These are phyloP conservation scores for Euura saliciscinereae DNA, from an alignment of 1,140 invertebrate species.

Conservation along the genomic window DNA sequence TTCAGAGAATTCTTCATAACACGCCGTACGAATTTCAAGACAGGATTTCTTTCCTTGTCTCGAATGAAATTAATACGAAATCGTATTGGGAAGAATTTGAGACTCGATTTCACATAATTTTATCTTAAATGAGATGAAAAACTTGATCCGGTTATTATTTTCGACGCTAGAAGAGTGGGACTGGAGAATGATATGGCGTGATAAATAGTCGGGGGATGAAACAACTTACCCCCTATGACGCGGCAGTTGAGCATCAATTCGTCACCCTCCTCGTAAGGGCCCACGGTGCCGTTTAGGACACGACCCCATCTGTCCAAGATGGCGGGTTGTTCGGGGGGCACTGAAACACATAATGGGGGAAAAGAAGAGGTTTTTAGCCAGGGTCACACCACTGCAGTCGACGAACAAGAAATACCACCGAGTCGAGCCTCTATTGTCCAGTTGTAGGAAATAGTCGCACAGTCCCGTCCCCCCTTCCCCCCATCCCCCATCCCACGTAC, in stretches of 20 bases:
- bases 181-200: neutral
- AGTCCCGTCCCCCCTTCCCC: too few species aligned
- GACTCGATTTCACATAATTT: too few species aligned
- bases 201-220: neutral
- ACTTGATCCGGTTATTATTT: too few species aligned
- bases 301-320: conserved; percentile 81
- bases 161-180: neutral
- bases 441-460: too few species aligned
- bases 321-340: conserved; percentile 83
- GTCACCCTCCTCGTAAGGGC: conserved; percentile 71
- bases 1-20: too few species aligned
- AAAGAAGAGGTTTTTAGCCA: conserved; percentile 12
- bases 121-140: too few species aligned
- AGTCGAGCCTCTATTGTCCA: too few species aligned
- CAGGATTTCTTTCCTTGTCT: too few species aligned
- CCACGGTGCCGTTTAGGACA: conserved; percentile 72
- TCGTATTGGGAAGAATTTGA: too few species aligned
- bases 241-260: conserved; percentile 66
- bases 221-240: conserved; percentile 66
- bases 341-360: conserved; percentile 65
- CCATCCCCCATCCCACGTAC: too few species aligned
- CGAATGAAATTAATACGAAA: too few species aligned
- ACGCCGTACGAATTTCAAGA: too few species aligned
- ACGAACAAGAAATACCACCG: neutral
- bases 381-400: conserved; percentile 24